Evolutionary conservation across 2,797 vertebrate species (phyloP), one percentile per base, ranked within the genome.

Genomic region (Calcarius lapponicus): DNA sequence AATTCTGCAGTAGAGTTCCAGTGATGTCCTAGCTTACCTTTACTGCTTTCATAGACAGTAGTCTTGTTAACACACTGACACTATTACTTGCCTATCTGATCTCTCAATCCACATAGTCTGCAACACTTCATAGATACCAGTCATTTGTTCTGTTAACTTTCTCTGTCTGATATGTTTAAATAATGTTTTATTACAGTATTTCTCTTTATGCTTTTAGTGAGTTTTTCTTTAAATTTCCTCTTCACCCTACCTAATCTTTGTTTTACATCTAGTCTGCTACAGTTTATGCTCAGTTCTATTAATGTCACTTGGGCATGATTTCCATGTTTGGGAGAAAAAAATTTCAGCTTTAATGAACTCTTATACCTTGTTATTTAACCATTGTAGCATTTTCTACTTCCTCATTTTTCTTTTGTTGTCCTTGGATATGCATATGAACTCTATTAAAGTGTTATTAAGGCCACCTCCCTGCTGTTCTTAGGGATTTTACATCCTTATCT

Each of bases 221-320:
- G 29, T 88, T 95, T 95, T 90, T 36, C 70, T 85, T 94, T 82
- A 85, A 29, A 82, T 90, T 88, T 96, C n/a, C 71, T 76, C 53
- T 95, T 95, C 1, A 3, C 43, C 50, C 60, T 78, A 24, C 64
- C 47, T 87, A 80, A 87, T 94, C 90, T 93, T 81, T 71, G 31
- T 76, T 90, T 95, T 87, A 80, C 71, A 92, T 95, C 83, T 94
- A 88, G 71, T 71, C 50, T 74, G 50, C 48, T 69, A n/a, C 60
- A 90, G 83, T 88, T 94, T 85, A 88, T 87, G 91, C 53, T 80
- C 45, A 64, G 48, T 85, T 95, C 90, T 95, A 45, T 82, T 95
- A 94, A 76, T 82, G 80, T 95, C 86, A 95, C 67, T 94, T 88
- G 61, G 31, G 38, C 71, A 85, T 71, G 88, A 94, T 93, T 93